These are phyloP conservation scores for Sarcophaga variegata DNA, from an alignment of 2,888 invertebrate species.

Conservation along the genomic window DNA sequence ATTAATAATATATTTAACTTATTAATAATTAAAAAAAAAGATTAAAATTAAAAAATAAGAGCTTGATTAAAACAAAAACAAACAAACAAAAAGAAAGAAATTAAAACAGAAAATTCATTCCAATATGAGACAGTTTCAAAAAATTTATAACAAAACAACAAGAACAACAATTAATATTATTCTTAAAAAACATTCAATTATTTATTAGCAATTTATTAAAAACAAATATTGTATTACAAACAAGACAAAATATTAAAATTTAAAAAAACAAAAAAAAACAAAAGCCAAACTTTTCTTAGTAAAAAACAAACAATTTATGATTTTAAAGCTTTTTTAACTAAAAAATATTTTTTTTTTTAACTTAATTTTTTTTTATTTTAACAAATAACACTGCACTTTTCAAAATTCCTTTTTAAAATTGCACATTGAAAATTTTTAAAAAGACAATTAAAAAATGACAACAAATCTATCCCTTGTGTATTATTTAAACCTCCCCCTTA, in stretches of 20 bases:
- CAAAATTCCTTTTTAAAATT: slow-evolving; percentile 44
- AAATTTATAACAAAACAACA: slow-evolving; percentile 29
- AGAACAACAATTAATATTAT: not conserved
- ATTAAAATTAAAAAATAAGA: slow-evolving; percentile 53
- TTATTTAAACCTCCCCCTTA: not conserved
- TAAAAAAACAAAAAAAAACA: slow-evolving; percentile 36
- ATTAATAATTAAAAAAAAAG: not conserved
- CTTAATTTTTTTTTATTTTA: slow-evolving; percentile 37
- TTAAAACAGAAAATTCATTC: slow-evolving; percentile 46
- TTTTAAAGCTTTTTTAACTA: slow-evolving; percentile 45
- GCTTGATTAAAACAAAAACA: slow-evolving; percentile 41
- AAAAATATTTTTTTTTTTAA: not conserved
- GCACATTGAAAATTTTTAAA: slow-evolving; percentile 37
- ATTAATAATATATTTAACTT: slow-evolving; percentile 47
- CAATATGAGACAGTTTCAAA: slow-evolving; percentile 63
- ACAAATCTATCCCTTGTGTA: not conserved
- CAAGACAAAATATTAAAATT: not conserved
- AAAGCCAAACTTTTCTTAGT: slow-evolving; percentile 58
- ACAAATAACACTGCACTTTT: slow-evolving; percentile 60
- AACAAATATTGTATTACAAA: not conserved
- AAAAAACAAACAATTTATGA: slow-evolving; percentile 27
- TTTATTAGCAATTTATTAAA: slow-evolving; percentile 59
- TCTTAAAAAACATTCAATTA: slow-evolving; percentile 22
- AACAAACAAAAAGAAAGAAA: slow-evolving; percentile 47
- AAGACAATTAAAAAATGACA: not conserved